These are phyloP conservation scores for Bungarus multicinctus DNA, from an alignment of 2,113 vertebrate genomes.

Conservation along the genomic window DNA sequence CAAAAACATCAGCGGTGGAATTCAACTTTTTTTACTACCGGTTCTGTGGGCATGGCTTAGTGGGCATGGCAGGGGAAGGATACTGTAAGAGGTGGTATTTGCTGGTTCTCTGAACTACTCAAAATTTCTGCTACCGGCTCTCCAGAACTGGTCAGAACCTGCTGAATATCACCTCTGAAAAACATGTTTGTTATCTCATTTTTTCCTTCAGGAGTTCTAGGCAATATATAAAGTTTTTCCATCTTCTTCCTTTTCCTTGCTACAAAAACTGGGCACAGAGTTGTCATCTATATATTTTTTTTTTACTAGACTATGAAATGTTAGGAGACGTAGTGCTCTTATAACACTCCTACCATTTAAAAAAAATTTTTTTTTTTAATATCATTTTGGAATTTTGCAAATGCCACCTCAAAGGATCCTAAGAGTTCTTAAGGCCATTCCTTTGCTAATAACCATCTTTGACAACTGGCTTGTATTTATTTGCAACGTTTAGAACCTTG, in stretches of 20 bases:
- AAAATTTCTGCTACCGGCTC: no score
- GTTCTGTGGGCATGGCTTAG: no score
- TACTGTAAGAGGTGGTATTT: no score
- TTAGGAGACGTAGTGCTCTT: background rate
- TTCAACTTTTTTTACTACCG: no score
- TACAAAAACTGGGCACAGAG: background rate
- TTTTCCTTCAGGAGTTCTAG: background rate
- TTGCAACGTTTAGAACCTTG: background rate
- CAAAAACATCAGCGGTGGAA: no score
- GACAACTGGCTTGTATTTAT: background rate
- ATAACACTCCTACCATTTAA: background rate
- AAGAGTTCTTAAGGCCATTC: background rate
- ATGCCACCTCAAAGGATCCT: background rate
- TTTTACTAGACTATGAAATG: background rate
- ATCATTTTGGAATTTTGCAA: background rate
- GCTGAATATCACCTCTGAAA: no score
- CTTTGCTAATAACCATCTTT: background rate
- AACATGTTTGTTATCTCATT: background rate
- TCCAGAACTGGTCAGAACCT: no score
- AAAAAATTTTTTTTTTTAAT: background rate
- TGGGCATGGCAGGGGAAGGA: no score
- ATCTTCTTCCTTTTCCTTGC: background rate
- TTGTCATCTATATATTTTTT: background rate
- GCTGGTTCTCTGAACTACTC: no score
- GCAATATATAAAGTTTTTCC: background rate